These are phyloP conservation scores for Dendrolimus pini DNA, from an alignment of 2,888 invertebrate genomes.

Conservation along the genomic window DNA sequence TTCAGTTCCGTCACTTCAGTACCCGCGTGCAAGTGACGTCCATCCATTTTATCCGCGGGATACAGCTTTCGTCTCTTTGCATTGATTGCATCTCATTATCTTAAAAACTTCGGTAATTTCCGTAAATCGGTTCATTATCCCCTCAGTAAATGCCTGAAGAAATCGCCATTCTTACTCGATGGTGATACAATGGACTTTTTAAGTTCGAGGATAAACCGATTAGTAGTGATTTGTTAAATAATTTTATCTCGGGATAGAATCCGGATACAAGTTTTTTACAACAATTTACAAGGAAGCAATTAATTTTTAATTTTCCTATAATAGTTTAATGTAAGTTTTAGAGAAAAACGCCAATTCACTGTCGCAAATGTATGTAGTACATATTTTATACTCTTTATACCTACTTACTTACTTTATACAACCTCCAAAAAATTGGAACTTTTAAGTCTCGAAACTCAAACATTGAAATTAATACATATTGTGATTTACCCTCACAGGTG, in stretches of 20 bases:
- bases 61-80: slow-evolving; percentile 4
- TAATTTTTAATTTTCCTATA: no score
- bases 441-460: background rate
- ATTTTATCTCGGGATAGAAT: no score
- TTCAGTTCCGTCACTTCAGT: background rate
- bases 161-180: no score
- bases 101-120: slow-evolving; percentile 24
- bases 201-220: background rate
- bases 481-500: background rate
- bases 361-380: no score
- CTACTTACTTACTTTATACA: no score
- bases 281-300: no score
- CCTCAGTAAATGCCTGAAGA: slow-evolving; percentile 7
- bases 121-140: slow-evolving; percentile 23
- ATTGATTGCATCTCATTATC: slow-evolving; percentile 20
- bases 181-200: background rate
- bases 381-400: no score
- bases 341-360: no score
- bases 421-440: no score
- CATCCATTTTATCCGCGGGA: slow-evolving; percentile 6
- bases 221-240: background rate
- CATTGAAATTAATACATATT: background rate
- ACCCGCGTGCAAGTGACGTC: background rate
- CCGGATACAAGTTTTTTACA: no score
- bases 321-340: no score